Evolutionary conservation across 2,797 vertebrate genomes (phyloP), one percentile per base, ranked within the genome.

Genomic region (Hippopotamyrus pictus): DNA sequence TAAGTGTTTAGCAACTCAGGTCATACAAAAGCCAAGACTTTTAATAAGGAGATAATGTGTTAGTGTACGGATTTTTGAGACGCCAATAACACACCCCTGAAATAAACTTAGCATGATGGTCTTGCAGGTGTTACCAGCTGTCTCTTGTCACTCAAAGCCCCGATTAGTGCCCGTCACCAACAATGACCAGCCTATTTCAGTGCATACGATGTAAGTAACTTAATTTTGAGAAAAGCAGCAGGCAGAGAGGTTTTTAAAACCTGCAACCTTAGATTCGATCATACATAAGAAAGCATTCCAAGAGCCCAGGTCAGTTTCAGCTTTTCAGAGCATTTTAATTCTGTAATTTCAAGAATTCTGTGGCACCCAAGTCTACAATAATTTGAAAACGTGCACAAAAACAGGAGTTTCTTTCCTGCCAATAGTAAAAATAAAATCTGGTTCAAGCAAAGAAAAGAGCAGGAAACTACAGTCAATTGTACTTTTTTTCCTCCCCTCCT

Each of bases 301-400:
- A 59, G 19, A 83, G 83, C 76, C 82, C 11, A 33, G 14, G 33
- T 73, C 84, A 88, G 62, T 92, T 94, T 93, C 89, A 96, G 95
- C 95, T 95, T 96, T 95, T 97, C 95, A 97, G 95, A 96, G 95
- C 92, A 94, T 96, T 94, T 96, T 95, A 96, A 96, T 97, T 96
- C 93, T 95, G 95, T 94, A 96, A 93, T 95, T 94, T 96, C 94
- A 95, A 96, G 94, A 95, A 95, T 95, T 96, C 94, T 95, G 94
- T 95, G 96, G 95, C 96, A 97, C 96, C 96, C 95, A 96, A 94
- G 96, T 96, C 96, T 97, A 96, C 95, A 96, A 96, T 96, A 95
- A 93, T 96, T 95, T 95, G 94, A 96, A 96, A 97, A 96, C 95
- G 95, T 96, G 95, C 96, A 96, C 95, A 96, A 96, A 96, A 96